Evolutionary conservation across 2,888 invertebrate species (phyloP), one percentile per base, ranked within the genome.

Genomic region (Cosmia trapezina): DNA sequence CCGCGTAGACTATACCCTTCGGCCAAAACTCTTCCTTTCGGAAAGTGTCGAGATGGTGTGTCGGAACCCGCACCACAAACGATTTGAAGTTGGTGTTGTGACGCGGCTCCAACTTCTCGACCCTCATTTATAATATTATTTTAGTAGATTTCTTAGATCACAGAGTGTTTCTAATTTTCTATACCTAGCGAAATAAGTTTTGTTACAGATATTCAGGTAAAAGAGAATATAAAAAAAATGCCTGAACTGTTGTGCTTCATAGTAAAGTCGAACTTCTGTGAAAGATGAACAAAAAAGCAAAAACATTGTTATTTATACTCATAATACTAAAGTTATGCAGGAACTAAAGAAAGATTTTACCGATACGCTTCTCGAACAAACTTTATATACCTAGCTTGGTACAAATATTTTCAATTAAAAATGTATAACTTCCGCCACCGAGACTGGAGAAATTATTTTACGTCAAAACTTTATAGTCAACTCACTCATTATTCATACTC

Each of bases 361-460:
- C 47, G 65, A 72, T 70, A 77, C 56, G 17, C 53, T 70, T 47
- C 57, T 65, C n/a, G 49, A 72, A 76, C 67, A 61, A 83, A 74
- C 54, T 73, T 83, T 51, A 22, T 66, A 28, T 59, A 79, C 47
- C 17, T 66, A 59, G 49, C 49, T 59, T 22, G 59, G 43, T 81
- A 51, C 33, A 63, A 66, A 79, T 53, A 69, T 76, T 76, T 76
- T 70, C 72, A 83, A 80, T 80, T 74, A 83, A 83, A 76, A 76
- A 76, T 74, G 59, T 63, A 83, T 67, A 71, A 73, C 51, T 73
- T 75, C 69, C 69, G 61, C 76, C 33, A 70, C 62, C 28, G 60
- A 62, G 68, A 75, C 75, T 83, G 33, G 57, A 66, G n/a, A 70
- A 73, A 79, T 81, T 71, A 74, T 67, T 73, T 69, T 59, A 82